Evolutionary conservation across 2,113 vertebrate genomes (phyloP).

Genomic region (Pseudorectes ferrugineus): DNA sequence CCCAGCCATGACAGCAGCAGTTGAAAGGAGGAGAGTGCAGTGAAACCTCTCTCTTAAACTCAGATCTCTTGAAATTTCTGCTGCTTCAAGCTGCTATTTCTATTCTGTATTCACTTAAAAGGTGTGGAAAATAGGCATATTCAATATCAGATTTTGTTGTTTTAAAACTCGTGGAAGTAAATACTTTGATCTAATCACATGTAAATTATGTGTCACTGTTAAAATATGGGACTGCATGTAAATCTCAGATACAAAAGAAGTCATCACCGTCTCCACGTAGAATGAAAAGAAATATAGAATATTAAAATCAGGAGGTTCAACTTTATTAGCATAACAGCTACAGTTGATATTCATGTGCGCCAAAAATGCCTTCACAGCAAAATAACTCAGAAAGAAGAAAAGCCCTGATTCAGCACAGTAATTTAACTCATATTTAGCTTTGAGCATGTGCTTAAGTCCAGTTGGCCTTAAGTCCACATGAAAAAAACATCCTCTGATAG

Average conservation of each 20-base stretch:
- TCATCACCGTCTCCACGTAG: slow-evolving; percentile 48
- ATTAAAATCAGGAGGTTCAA: slow-evolving; percentile 54
- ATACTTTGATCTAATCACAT: slow-evolving; percentile 69
- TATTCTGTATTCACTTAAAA: slow-evolving; percentile 55
- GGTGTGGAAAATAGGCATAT: slow-evolving; percentile 44
- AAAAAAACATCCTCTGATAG: slow-evolving; percentile 16
- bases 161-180: slow-evolving; percentile 60
- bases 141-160: slow-evolving; percentile 58
- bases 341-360: slow-evolving; percentile 56
- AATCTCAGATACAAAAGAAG: slow-evolving; percentile 64
- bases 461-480: slow-evolving; percentile 3
- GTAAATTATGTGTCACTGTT: slow-evolving; percentile 68
- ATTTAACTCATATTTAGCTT: slow-evolving; percentile 28
- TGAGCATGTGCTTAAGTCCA: slow-evolving; percentile 34
- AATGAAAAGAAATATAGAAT: slow-evolving; percentile 64
- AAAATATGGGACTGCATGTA: slow-evolving; percentile 65
- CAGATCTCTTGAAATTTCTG: slow-evolving; percentile 58
- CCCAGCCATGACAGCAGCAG: slow-evolving; percentile 32
- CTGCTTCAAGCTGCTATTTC: slow-evolving; percentile 60
- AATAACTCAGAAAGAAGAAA: slow-evolving; percentile 57
- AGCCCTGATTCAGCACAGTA: slow-evolving; percentile 56
- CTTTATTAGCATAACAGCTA: slow-evolving; percentile 62
- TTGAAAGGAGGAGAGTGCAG: slow-evolving; percentile 23
- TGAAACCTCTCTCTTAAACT: slow-evolving; percentile 27
- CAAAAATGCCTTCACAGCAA: slow-evolving; percentile 59